phyloP scores from a whole-genome alignment of 2,888 invertebrate species.

The Bibio marci region DNA sequence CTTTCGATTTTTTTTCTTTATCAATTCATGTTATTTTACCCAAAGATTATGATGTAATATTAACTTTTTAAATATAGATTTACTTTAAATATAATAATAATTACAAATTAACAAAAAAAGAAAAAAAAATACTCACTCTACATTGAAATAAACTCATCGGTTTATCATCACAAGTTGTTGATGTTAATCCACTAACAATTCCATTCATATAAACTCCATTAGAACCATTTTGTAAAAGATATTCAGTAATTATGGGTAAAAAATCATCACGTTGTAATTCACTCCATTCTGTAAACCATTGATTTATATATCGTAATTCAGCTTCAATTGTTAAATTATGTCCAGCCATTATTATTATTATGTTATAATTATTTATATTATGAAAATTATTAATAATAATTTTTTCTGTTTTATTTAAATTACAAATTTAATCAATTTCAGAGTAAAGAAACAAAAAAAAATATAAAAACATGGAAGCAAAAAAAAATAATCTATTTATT shows the following conservation, averaged over 20 bases:
- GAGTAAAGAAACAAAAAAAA: too few relatives aligned
- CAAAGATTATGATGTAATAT: too few relatives aligned
- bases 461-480: too few relatives aligned
- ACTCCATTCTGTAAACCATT: constrained; percentile 83
- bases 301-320: constrained; percentile 62
- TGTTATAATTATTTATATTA: neutral
- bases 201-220: constrained; percentile 52
- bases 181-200: constrained; percentile 47
- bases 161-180: constrained; percentile 50
- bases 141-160: constrained; percentile 72
- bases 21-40: too few relatives aligned
- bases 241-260: constrained; percentile 52
- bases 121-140: constrained; percentile 44
- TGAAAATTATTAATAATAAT: neutral
- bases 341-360: constrained; percentile 30
- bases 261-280: constrained; percentile 76
- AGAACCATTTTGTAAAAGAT: constrained; percentile 34
- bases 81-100: too few relatives aligned
- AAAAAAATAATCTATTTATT: too few relatives aligned
- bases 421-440: neutral
- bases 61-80: too few relatives aligned
- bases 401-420: neutral
- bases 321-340: constrained; percentile 45
- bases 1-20: too few relatives aligned
- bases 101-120: too few relatives aligned